These are phyloP conservation scores for Carassius gibelio DNA, from an alignment of 2,113 vertebrate species.

Conservation along the genomic window DNA sequence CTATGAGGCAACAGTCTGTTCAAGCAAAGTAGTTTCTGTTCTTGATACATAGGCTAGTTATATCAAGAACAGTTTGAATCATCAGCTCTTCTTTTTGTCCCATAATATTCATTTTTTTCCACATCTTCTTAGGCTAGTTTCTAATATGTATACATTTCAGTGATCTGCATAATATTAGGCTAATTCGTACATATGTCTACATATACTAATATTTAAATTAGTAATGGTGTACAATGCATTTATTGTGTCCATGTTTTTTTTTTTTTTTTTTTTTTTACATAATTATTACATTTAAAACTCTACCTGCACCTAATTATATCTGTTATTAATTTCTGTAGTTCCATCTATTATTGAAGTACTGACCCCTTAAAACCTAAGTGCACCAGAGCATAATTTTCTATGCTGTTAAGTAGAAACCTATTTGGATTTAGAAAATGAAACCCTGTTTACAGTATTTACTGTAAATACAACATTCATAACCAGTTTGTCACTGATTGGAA, in stretches of 20 bases:
- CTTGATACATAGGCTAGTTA: neutral
- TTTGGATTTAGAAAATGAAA: neutral
- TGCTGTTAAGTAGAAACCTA: neutral
- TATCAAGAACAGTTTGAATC: neutral
- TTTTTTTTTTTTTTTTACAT: too few relatives aligned
- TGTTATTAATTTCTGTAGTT: too few relatives aligned
- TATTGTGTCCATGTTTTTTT: too few relatives aligned
- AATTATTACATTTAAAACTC: too few relatives aligned
- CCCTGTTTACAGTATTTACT: neutral
- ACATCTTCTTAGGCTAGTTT: neutral
- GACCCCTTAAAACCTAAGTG: too few relatives aligned
- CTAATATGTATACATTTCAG: neutral
- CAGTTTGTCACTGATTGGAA: neutral
- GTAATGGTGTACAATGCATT: too few relatives aligned
- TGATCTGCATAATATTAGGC: too few relatives aligned
- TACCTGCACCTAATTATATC: too few relatives aligned
- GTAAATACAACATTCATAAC: neutral
- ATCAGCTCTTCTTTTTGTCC: neutral
- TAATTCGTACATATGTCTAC: too few relatives aligned
- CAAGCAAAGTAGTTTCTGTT: neutral
- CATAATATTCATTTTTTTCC: neutral
- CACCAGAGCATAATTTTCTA: too few relatives aligned
- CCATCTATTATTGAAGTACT: too few relatives aligned
- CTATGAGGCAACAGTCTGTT: neutral
- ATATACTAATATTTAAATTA: neutral